These are phyloP conservation scores for Cheilosia vulpina DNA, from an alignment of 2,888 invertebrate species.

Conservation along the genomic window DNA sequence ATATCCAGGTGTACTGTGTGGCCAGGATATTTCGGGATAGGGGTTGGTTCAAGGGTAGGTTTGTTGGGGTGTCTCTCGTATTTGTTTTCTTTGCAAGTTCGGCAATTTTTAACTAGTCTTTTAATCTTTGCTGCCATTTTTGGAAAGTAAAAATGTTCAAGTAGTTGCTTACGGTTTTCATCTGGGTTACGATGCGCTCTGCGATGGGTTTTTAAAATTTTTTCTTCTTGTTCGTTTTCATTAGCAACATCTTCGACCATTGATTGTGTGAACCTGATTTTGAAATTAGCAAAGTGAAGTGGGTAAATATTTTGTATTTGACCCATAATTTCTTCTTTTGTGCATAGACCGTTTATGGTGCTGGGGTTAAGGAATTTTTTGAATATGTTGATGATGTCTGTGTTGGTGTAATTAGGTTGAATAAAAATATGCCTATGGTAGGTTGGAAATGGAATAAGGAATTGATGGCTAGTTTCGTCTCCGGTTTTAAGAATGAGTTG, in stretches of 20 bases:
- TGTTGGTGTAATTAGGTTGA: constrained; percentile 32
- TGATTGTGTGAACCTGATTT: constrained; percentile 37
- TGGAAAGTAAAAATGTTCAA: constrained; percentile 48
- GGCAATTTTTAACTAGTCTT: constrained; percentile 42
- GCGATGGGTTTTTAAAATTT: constrained; percentile 33
- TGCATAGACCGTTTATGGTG: constrained; percentile 43
- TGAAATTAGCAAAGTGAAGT: constrained; percentile 30
- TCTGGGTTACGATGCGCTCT: constrained; percentile 44
- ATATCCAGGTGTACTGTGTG: too few relatives aligned
- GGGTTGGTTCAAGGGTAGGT: too few relatives aligned
- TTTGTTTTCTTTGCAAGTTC: too few relatives aligned
- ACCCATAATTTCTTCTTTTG: constrained; percentile 44
- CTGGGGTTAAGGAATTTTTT: constrained; percentile 31
- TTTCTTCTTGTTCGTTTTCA: constrained; percentile 32
- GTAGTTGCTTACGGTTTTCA: constrained; percentile 32
- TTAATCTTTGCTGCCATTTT: constrained; percentile 52
- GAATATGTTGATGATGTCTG: constrained; percentile 37
- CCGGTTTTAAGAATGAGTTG: too few relatives aligned
- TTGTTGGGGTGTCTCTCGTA: too few relatives aligned
- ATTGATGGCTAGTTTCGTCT: constrained; percentile 45
- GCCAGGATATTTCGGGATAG: too few relatives aligned
- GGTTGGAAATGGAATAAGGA: constrained; percentile 33
- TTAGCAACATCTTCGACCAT: constrained; percentile 33
- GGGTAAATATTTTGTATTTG: constrained; percentile 43
- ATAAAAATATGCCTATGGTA: constrained; percentile 42